Conservation (phyloP, 2,797 vertebrate genomes). For the Thripadectes ignobilis region DNA sequence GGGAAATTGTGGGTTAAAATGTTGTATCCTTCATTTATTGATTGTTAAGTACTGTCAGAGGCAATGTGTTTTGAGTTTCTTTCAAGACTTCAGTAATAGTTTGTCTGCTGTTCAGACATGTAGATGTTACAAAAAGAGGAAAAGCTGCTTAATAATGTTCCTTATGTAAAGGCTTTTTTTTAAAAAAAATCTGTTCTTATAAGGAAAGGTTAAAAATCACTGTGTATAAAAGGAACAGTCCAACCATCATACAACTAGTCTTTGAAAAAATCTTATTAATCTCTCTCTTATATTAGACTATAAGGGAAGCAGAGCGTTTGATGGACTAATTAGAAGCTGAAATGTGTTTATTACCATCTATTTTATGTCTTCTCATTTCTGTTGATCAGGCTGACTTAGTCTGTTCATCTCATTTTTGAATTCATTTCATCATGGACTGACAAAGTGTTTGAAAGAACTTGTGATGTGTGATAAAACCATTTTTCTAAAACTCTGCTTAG, state of each 20-base stretch:
- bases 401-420: slow-evolving; percentile 4
- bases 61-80: slow-evolving; percentile 14
- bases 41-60: background rate
- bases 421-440: slow-evolving; percentile 4
- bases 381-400: slow-evolving; percentile 27
- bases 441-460: slow-evolving; percentile 22
- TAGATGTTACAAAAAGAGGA: background rate
- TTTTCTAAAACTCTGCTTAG: slow-evolving; percentile 23
- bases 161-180: background rate
- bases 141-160: slow-evolving; percentile 24
- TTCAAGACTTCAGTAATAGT: background rate
- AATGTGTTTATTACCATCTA: slow-evolving; percentile 63
- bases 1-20: background rate
- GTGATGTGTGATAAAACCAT: background rate
- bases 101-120: slow-evolving; percentile 9
- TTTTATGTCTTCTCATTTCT: slow-evolving; percentile 13
- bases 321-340: slow-evolving; percentile 62
- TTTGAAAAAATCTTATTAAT: slow-evolving; percentile 54
- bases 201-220: slow-evolving; percentile 53
- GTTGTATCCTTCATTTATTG: background rate
- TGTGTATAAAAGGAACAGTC: slow-evolving; percentile 12
- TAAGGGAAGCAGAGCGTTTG: slow-evolving; percentile 46
- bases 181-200: background rate
- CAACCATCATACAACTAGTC: background rate
- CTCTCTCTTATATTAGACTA: slow-evolving; percentile 46